Percentiles rank a stretch among this genome's conserved stretches.
These are phyloP conservation scores for Drosophila melanica DNA, from an alignment of 1,140 invertebrate species.

Conservation along the genomic window DNA sequence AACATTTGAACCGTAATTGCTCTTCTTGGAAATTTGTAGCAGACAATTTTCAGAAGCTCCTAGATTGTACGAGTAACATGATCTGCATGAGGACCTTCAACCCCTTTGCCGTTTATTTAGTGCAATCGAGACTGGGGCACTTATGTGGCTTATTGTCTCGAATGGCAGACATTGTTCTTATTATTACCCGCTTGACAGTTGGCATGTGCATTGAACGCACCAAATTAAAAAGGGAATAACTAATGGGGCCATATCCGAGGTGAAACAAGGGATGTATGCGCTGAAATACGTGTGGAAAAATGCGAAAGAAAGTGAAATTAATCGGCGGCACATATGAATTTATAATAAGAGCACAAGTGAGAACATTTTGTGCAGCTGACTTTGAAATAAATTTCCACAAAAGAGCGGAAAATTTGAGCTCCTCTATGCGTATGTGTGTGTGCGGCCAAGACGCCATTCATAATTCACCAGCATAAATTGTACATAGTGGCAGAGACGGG, in stretches of 20 bases:
- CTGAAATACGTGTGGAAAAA: constrained; percentile 20
- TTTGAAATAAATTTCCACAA: constrained; percentile 70
- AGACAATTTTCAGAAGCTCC: background rate
- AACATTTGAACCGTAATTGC: no score
- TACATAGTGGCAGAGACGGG: constrained; percentile 8
- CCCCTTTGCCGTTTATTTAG: background rate
- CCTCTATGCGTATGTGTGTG: background rate
- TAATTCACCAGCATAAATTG: constrained; percentile 75
- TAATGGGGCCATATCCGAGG: constrained; percentile 54
- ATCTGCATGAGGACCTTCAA: background rate
- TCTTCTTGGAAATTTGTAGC: background rate
- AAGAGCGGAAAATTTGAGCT: constrained; percentile 32
- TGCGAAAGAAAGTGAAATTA: constrained; percentile 70
- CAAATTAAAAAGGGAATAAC: constrained; percentile 77
- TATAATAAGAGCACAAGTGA: constrained; percentile 62
- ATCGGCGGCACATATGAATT: constrained; percentile 78
- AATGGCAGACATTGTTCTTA: constrained; percentile 28
- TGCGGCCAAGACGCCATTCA: constrained; percentile 66
- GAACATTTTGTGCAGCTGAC: constrained; percentile 74
- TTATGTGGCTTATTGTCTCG: constrained; percentile 37
- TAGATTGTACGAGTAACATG: background rate
- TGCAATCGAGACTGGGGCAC: constrained; percentile 15
- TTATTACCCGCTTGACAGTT: constrained; percentile 10
- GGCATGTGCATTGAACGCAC: constrained; percentile 71
- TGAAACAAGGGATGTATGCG: background rate